Base-by-base conservation (phyloP, 2,888 invertebrate species). In the Acleris emargana region DNA sequence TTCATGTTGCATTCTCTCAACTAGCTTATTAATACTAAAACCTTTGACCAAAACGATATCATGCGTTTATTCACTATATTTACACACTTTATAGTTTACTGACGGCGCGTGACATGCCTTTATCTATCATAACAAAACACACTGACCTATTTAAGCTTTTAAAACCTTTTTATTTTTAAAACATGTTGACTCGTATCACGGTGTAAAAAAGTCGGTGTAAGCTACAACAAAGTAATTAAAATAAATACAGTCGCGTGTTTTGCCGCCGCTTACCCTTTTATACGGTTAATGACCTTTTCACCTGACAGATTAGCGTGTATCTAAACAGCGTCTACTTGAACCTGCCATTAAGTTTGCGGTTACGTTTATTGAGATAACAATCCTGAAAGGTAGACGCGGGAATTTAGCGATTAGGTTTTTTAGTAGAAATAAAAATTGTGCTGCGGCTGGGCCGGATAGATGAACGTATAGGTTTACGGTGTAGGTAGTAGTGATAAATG, bases 211-310 rank as follows among this genome's bases (percentile, higher is more conserved):
- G 59, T 49, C 53, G 53, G 53, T 22, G 38, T 22, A 16, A 52
- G 54, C 64, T 53, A 50, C 59, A 52, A 32, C 51, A 16, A 38
- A 45, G 51, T 57, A 66, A 66, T 66, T 66, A 66, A 61, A 60
- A 64, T 60, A 51, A 49, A 43, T 38, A 51, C 47, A 61, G 45
- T 66, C 25, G 66, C 66, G 66, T 66, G 66, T 57, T 66, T 7
- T 51, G 45, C 66, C 61, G 45, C 51, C 51, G 57, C 61, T 64
- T 51, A 61, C 55, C 55, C 55, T 52, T 58, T 66, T 66, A 55
- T 54, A 5, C 51, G 61, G 60, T 61, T 57, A 61, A 66, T 45
- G 66, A 66, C 55, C 66, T 55, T 57, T 54, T 66, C 64, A 60
- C 38, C 42, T 55, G 28, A 51, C 60, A 61, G 66, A 66, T 66